A percentile compares a stretch with the other conserved stretches of the same genome.
These are phyloP conservation scores for Pachydiplax longipennis DNA, from an alignment of 2,888 invertebrate genomes.

Conservation along the genomic window DNA sequence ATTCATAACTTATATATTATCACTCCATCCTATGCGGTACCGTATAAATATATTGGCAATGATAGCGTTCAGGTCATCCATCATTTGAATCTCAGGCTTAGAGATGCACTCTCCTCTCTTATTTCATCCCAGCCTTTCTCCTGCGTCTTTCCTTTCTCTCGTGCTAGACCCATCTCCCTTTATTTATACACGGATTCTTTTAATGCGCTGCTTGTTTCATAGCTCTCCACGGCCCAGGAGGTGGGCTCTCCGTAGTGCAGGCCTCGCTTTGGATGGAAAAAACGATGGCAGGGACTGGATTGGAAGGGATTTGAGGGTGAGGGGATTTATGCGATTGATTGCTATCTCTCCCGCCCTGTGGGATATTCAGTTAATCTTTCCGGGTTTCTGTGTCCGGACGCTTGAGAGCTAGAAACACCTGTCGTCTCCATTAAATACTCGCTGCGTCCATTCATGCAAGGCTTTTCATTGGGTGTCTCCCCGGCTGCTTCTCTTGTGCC, in stretches of 20 bases:
- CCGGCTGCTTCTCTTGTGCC: neutral
- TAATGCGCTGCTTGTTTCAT: neutral
- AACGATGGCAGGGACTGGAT: neutral
- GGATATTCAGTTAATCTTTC: slow-evolving; percentile 4
- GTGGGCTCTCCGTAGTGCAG: neutral
- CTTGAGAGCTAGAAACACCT: neutral
- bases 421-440: neutral
- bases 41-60: too few species aligned
- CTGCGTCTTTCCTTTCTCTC: neutral
- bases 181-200: neutral
- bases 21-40: too few species aligned
- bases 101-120: too few species aligned
- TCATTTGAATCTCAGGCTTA: too few species aligned
- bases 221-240: neutral
- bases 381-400: neutral
- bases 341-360: neutral
- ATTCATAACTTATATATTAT: too few species aligned
- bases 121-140: neutral
- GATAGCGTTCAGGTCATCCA: too few species aligned
- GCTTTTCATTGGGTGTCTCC: neutral
- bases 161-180: neutral
- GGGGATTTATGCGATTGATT: neutral
- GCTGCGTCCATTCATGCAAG: neutral
- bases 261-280: neutral
- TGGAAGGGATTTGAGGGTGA: neutral